Conservation (phyloP, 2,113 vertebrate species). For the Mesoclemmys tuberculata region DNA sequence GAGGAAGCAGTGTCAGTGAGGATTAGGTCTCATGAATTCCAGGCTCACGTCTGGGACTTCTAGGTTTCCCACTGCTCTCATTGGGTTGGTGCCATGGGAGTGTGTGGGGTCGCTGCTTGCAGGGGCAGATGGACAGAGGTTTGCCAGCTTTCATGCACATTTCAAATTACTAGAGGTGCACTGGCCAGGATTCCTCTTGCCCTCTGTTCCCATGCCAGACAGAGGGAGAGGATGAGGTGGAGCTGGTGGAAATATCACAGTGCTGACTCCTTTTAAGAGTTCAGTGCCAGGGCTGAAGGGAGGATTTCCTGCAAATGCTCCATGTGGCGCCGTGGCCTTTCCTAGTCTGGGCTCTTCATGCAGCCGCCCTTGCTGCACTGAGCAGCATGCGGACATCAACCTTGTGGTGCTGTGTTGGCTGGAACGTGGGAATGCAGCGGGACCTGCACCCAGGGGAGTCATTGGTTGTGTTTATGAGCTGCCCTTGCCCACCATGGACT, state of each 20-base stretch:
- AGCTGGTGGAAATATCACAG: neutral
- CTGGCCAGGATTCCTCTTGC: neutral
- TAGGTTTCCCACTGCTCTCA: neutral
- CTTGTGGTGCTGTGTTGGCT: neutral
- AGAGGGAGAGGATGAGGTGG: neutral
- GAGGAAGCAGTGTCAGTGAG: neutral
- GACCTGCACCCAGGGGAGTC: neutral
- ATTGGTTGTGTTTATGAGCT: neutral
- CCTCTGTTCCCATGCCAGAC: neutral
- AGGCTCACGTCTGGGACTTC: neutral
- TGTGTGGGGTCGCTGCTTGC: neutral
- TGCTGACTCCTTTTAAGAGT: neutral
- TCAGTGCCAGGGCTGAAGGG: neutral
- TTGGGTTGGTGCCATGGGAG: neutral
- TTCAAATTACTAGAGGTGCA: neutral
- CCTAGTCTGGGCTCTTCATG: neutral
- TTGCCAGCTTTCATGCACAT: neutral
- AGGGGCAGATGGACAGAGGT: neutral
- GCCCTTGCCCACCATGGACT: neutral
- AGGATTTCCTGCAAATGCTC: neutral
- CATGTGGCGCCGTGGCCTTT: neutral
- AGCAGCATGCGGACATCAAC: neutral
- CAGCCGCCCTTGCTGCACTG: neutral
- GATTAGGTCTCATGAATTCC: neutral
- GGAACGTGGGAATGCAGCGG: neutral